Conservation (phyloP, 37 sponge, comb jelly and placozoan species). For the Theonella swinhoei region DNA sequence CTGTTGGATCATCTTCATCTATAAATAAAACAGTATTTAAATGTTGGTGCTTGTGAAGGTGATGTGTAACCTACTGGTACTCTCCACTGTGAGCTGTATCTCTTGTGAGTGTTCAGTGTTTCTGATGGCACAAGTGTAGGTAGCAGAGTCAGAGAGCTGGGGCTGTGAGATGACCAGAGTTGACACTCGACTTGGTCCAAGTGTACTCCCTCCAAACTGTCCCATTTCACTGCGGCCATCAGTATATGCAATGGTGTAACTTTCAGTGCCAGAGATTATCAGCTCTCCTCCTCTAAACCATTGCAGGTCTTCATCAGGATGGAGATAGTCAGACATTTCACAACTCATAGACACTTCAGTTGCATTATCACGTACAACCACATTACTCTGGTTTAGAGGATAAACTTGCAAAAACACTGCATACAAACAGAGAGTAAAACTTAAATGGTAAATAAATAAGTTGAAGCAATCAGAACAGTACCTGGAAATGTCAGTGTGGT, state of each 20-base stretch:
- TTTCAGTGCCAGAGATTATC: background rate
- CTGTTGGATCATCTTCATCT: background rate
- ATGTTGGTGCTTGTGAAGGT: background rate
- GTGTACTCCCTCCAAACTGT: background rate
- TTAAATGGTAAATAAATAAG: too few relatives aligned
- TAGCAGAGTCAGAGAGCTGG: background rate
- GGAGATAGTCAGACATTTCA: slow-evolving; percentile 35
- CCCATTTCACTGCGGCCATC: slow-evolving; percentile 10
- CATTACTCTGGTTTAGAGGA: background rate
- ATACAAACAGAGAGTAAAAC: background rate
- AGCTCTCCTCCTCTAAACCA: slow-evolving; percentile 10
- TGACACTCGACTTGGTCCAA: background rate
- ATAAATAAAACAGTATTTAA: background rate
- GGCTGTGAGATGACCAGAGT: slow-evolving; percentile 2
- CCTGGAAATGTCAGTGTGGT: background rate
- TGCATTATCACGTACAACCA: background rate
- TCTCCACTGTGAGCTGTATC: background rate
- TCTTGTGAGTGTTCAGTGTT: background rate
- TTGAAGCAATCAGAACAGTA: too few relatives aligned
- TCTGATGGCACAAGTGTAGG: slow-evolving; percentile 24
- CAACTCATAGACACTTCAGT: slow-evolving; percentile 3
- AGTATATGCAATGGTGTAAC: background rate
- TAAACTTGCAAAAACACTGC: background rate
- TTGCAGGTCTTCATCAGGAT: slow-evolving; percentile 4
- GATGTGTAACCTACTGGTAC: background rate